Conservation (phyloP, 2,113 vertebrate species). For the Mobula birostris region DNA sequence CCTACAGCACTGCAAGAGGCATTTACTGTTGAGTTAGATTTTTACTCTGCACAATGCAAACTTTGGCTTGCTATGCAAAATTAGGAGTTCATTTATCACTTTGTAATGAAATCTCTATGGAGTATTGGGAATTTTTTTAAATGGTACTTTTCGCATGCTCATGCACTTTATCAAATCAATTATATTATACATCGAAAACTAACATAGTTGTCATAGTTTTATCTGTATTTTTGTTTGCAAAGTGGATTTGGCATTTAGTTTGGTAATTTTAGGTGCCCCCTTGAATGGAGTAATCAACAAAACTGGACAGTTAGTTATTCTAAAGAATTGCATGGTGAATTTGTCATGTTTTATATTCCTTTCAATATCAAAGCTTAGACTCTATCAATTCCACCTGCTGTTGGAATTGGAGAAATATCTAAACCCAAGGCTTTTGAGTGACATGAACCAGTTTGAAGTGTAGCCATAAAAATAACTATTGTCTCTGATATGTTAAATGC, state of each 20-base stretch:
- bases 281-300: not conserved
- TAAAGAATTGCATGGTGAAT: not conserved
- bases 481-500: not conserved
- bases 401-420: not conserved
- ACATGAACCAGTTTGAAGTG: not conserved
- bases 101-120: not conserved
- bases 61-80: not conserved
- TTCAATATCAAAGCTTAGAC: not conserved
- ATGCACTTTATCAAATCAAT: not conserved
- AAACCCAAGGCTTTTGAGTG: not conserved
- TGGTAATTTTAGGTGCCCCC: not conserved
- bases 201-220: not conserved
- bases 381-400: not conserved
- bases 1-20: not conserved
- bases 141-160: not conserved
- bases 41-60: not conserved
- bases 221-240: not conserved
- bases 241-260: not conserved
- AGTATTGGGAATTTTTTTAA: not conserved
- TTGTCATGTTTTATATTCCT: not conserved
- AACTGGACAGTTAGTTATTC: not conserved
- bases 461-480: not conserved
- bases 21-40: not conserved
- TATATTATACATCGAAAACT: not conserved
- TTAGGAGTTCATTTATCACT: not conserved